Conservation (phyloP, 1,140 invertebrate genomes). For the Scaptomyza montana region DNA sequence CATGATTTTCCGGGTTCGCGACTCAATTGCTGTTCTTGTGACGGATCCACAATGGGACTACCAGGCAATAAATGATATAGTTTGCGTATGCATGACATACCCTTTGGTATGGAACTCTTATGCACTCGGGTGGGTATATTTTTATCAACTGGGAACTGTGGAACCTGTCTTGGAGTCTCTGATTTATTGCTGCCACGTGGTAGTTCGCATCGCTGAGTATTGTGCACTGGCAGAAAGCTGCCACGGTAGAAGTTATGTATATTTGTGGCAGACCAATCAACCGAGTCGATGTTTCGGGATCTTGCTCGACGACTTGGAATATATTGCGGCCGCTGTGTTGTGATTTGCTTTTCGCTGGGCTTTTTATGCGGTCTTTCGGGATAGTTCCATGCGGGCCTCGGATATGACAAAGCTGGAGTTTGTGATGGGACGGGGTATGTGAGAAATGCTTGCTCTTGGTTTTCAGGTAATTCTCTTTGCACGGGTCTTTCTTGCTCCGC, state of each 20-base stretch:
- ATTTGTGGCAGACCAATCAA: not conserved
- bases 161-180: not conserved
- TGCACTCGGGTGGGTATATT: not conserved
- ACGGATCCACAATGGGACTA: not conserved
- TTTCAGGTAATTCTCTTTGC: no score
- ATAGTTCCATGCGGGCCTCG: not conserved
- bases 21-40: no score
- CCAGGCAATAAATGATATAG: not conserved
- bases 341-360: not conserved
- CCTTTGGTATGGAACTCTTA: not conserved
- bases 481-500: no score
- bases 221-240: constrained; percentile 45
- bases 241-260: constrained; percentile 41
- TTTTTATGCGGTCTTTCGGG: no score
- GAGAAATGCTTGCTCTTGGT: no score
- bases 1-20: no score
- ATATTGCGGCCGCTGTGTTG: not conserved
- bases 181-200: no score
- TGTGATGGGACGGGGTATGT: no score
- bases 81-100: not conserved
- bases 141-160: not conserved
- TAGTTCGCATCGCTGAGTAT: not conserved
- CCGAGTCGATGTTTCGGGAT: no score
- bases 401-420: no score
- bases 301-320: not conserved